A percentile compares a stretch with the other conserved stretches of the same genome.
Evolutionary conservation across 2,888 invertebrate species (phyloP).

Genomic region (Dusona sp.): DNA sequence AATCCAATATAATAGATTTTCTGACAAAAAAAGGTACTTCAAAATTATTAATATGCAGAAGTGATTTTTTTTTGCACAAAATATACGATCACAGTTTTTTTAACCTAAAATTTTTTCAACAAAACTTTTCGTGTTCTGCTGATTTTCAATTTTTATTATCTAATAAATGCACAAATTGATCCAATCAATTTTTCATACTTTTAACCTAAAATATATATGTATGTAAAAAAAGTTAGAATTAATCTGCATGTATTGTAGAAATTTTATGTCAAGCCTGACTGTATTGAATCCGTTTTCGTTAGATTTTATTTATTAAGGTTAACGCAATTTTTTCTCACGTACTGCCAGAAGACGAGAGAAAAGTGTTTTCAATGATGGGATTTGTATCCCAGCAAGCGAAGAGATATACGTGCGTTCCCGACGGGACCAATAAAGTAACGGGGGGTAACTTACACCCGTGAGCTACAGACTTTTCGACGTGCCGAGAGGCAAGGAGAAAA

Average conservation of each 20-base stretch:
- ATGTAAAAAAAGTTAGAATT: neutral
- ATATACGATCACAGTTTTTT: neutral
- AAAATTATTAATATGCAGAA: neutral
- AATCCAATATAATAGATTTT: neutral
- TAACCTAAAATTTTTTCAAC: neutral
- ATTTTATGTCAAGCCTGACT: neutral
- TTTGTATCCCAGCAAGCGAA: conserved; percentile 33
- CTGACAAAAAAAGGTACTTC: neutral
- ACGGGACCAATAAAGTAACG: conserved; percentile 54
- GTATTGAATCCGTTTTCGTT: neutral
- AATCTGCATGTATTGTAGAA: neutral
- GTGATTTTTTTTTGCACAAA: neutral
- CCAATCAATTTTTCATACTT: neutral
- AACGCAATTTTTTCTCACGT: conserved; percentile 14
- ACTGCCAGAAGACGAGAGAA: neutral
- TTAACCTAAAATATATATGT: neutral
- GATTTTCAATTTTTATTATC: neutral
- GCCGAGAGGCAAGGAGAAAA: conserved; percentile 41
- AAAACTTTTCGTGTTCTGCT: neutral
- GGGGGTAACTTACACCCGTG: conserved; percentile 25
- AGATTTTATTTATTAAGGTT: neutral
- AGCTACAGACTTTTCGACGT: conserved; percentile 33
- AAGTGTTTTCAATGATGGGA: conserved; percentile 27
- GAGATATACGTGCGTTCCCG: conserved; percentile 48
- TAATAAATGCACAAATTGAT: neutral